These are phyloP conservation scores for Micromesistius poutassou DNA, from an alignment of 2,797 vertebrate species.

Conservation along the genomic window DNA sequence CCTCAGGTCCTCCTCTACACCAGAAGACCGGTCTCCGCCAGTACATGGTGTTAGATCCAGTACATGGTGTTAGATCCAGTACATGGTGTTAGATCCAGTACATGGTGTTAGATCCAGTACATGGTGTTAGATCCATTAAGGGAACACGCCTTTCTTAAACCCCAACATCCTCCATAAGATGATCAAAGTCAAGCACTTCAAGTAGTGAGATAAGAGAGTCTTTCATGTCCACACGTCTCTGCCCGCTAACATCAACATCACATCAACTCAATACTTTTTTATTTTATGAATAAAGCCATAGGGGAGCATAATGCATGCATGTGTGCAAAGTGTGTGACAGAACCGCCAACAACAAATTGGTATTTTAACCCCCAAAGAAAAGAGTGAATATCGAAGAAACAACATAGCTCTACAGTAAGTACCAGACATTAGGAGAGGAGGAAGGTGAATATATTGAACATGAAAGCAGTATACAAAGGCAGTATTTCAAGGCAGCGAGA, in stretches of 20 bases:
- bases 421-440: neutral
- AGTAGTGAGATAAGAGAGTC: neutral
- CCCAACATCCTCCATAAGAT: neutral
- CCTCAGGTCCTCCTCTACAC: neutral
- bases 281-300: neutral
- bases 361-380: neutral
- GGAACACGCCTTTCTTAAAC: neutral
- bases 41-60: neutral
- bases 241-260: no score
- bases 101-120: neutral
- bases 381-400: neutral
- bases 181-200: neutral
- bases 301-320: neutral
- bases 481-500: neutral
- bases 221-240: conserved; percentile 1
- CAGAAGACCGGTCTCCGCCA: neutral
- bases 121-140: neutral
- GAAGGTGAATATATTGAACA: neutral
- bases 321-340: neutral
- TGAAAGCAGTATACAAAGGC: neutral
- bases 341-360: neutral
- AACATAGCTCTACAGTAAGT: neutral
- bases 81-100: neutral
- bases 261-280: no score
- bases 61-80: neutral